A percentile compares a stretch with the other conserved stretches of the same genome.
phyloP scores from a whole-genome alignment of 2,797 vertebrate species.

The Melanotaenia pygmaea region DNA sequence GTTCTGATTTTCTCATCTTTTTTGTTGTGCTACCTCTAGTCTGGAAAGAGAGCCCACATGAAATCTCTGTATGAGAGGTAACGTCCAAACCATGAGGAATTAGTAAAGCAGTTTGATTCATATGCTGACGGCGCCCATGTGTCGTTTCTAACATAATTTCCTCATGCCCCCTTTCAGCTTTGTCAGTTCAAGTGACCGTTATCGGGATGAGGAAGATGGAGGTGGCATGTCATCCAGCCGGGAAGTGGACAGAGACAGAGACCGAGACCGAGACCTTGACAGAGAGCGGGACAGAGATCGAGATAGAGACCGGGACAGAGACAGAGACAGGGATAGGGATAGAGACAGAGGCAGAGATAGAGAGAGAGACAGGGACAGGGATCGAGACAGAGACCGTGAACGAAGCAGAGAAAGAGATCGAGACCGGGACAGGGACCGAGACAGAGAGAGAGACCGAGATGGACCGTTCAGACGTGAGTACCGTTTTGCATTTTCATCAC shows the following conservation, averaged over 20 bases:
- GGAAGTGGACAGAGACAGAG: slow-evolving; percentile 73
- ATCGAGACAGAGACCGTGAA: slow-evolving; percentile 47
- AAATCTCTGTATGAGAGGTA: slow-evolving; percentile 94
- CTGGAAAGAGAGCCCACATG: slow-evolving; percentile 86
- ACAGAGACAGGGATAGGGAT: slow-evolving; percentile 35
- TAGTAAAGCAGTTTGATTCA: slow-evolving; percentile 6
- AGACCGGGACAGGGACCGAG: slow-evolving; percentile 66
- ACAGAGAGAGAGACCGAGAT: slow-evolving; percentile 69
- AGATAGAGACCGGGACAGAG: slow-evolving; percentile 59
- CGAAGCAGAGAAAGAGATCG: slow-evolving; percentile 46
- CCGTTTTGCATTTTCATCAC: background rate
- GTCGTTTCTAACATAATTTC: slow-evolving; percentile 11
- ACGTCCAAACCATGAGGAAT: slow-evolving; percentile 20
- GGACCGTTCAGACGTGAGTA: slow-evolving; percentile 83
- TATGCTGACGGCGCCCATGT: background rate
- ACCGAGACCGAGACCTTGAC: slow-evolving; percentile 41
- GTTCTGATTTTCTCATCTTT: slow-evolving; percentile 29
- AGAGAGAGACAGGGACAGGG: slow-evolving; percentile 23
- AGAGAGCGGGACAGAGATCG: slow-evolving; percentile 68
- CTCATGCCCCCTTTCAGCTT: slow-evolving; percentile 79
- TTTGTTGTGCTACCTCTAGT: slow-evolving; percentile 70
- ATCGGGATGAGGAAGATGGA: slow-evolving; percentile 81
- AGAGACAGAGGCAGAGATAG: slow-evolving; percentile 24
- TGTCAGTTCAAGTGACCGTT: slow-evolving; percentile 86
- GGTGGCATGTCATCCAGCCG: slow-evolving; percentile 58